Conservation (phyloP, 2,113 vertebrate genomes). For the Gobio gobio region DNA sequence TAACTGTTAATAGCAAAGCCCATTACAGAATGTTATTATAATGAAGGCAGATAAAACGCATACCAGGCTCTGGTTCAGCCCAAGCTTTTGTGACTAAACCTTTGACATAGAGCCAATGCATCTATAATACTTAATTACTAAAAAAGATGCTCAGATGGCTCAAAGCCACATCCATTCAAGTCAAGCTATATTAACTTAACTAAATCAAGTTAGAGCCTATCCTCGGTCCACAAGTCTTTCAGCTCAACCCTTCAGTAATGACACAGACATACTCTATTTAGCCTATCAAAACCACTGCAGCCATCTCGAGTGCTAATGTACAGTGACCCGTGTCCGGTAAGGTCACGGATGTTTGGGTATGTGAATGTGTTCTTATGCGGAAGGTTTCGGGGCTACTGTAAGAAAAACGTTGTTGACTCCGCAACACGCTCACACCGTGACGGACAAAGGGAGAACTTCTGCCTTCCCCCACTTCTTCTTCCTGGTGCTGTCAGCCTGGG, state of each 20-base stretch:
- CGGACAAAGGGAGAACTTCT: slow-evolving; percentile 65
- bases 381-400: slow-evolving; percentile 21
- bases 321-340: slow-evolving; percentile 70
- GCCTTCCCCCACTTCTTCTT: slow-evolving; percentile 61
- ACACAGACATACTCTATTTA: background rate
- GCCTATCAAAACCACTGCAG: slow-evolving; percentile 9
- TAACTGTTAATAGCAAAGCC: slow-evolving; percentile 12
- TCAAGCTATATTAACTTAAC: slow-evolving; percentile 70
- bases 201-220: slow-evolving; percentile 72
- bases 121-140: slow-evolving; percentile 68
- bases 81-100: slow-evolving; percentile 53
- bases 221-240: slow-evolving; percentile 70
- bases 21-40: background rate
- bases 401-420: slow-evolving; percentile 69
- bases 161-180: slow-evolving; percentile 44
- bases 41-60: background rate
- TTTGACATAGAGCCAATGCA: slow-evolving; percentile 62
- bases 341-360: slow-evolving; percentile 66
- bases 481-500: slow-evolving; percentile 64
- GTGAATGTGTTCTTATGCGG: slow-evolving; percentile 32
- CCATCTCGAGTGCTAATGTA: slow-evolving; percentile 64
- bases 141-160: slow-evolving; percentile 64
- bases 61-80: background rate
- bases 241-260: slow-evolving; percentile 68
- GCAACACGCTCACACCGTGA: slow-evolving; percentile 70